Base-by-base conservation (phyloP, 2,888 invertebrate genomes). In the Eucera pruinosa region DNA sequence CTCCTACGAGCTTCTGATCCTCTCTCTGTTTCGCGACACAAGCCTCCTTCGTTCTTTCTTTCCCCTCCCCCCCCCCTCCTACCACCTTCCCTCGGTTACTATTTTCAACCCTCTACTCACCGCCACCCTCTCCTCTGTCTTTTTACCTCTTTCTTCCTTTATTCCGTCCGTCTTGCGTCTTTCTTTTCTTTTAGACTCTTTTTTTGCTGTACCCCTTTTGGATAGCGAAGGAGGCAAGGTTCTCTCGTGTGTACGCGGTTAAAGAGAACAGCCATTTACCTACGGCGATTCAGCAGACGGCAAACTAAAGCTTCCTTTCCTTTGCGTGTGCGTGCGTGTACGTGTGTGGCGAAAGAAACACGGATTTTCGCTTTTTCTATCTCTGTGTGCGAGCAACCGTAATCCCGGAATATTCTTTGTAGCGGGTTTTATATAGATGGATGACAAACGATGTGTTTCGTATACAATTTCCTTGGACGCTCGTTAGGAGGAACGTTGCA, bases 221-320 rank as follows among this genome's bases (percentile, higher is more conserved):
- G 39, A 60, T 68, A 52, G 9, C 20, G n/a, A n/a, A n/a, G n/a
- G n/a, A n/a, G n/a, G 20, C 4, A 33, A 23, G 33, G 33, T 25
- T 3, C 55, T 66, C 65, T n/a, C n/a, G n/a, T n/a, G 39, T 27
- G 45, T 52, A 55, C 45, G 54, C 62, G 39, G 61, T 58, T 71
- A 78, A 65, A 73, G 76, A 72, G 70, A 78, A 84, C 78, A 78
- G 82, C 76, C 80, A 84, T 84, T 84, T 84, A 82, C 68, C 67
- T 80, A 75, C 69, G 83, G n/a, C 75, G 80, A 64, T 69, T 65
- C 77, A 55, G 50, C n/a, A 76, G 57, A 74, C 71, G 69, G 73
- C 79, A 80, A 82, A 76, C 71, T 52, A 71, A 67, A 62, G 70
- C 71, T 76, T 76, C 71, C 55, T 67, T n/a, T 58, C n/a, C n/a